Evolutionary conservation across 1,140 invertebrate species (phyloP).

Genomic region (Drosophila truncata): DNA sequence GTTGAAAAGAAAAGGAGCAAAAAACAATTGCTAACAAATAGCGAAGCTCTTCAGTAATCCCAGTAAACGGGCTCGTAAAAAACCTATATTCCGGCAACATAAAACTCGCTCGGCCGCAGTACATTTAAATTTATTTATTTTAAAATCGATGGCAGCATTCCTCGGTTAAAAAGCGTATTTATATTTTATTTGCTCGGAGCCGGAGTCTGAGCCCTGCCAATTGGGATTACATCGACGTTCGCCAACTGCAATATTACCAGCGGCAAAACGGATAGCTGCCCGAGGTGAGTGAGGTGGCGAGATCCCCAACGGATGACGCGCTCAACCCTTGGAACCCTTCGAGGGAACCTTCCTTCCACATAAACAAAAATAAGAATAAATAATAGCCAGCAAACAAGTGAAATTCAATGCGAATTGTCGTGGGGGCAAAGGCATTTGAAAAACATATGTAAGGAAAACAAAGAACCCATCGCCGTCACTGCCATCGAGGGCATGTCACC

Average conservation of each 20-base stretch:
- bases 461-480: slow-evolving; percentile 48
- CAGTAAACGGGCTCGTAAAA: slow-evolving; percentile 46
- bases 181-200: slow-evolving; percentile 32
- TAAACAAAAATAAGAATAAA: slow-evolving; percentile 15
- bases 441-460: slow-evolving; percentile 64
- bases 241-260: slow-evolving; percentile 66
- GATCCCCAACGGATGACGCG: slow-evolving; percentile 21
- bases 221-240: slow-evolving; percentile 66
- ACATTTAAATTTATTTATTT: slow-evolving; percentile 52
- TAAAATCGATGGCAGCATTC: slow-evolving; percentile 40
- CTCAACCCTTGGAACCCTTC: slow-evolving; percentile 23
- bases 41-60: slow-evolving; percentile 17
- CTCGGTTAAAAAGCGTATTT: slow-evolving; percentile 23
- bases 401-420: slow-evolving; percentile 75
- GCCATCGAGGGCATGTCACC: slow-evolving; percentile 59
- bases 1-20: slow-evolving; percentile 10
- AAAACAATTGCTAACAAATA: slow-evolving; percentile 23
- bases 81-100: slow-evolving; percentile 45
- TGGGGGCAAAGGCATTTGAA: slow-evolving; percentile 56
- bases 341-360: slow-evolving; percentile 29
- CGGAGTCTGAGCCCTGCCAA: slow-evolving; percentile 23
- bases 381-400: slow-evolving; percentile 48
- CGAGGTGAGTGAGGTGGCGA: slow-evolving; percentile 61
- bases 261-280: slow-evolving; percentile 83
- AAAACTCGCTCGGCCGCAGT: slow-evolving; percentile 57